A percentile compares a stretch with the other conserved stretches of the same genome.
phyloP scores from a whole-genome alignment of 2,888 invertebrate species.

The Drosophila mayaguana region DNA sequence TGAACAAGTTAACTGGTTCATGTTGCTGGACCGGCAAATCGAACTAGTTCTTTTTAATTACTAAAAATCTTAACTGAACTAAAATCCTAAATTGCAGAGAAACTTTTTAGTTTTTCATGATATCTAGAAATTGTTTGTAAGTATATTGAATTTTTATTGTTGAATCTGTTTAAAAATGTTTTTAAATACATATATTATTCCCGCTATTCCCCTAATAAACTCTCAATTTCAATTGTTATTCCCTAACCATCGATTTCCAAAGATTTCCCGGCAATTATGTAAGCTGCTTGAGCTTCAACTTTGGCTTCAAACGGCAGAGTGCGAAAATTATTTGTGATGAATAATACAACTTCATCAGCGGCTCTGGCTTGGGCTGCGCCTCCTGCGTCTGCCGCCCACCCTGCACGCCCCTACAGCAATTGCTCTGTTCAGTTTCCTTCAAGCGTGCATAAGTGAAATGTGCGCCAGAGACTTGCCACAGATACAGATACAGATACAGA shows the following conservation, averaged over 20 bases:
- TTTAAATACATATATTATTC: background rate
- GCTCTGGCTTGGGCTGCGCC: background rate
- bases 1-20: no score
- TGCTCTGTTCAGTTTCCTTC: constrained; percentile 31
- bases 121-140: no score
- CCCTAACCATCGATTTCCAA: constrained; percentile 1
- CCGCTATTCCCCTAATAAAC: background rate
- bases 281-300: constrained; percentile 1
- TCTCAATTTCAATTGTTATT: background rate
- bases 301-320: constrained; percentile 24
- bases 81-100: no score
- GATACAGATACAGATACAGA: constrained; percentile 33
- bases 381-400: no score
- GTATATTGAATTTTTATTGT: no score
- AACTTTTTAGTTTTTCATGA: no score
- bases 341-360: constrained; percentile 75
- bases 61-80: no score
- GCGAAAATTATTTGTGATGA: constrained; percentile 68
- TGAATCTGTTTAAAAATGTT: background rate
- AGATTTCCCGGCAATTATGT: background rate
- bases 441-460: constrained; percentile 76
- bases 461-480: constrained; percentile 54
- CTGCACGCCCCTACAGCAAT: constrained; percentile 3
- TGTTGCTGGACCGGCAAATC: no score
- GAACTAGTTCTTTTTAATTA: no score